Base-by-base conservation (phyloP, 2,797 vertebrate species). In the Argentina silus region DNA sequence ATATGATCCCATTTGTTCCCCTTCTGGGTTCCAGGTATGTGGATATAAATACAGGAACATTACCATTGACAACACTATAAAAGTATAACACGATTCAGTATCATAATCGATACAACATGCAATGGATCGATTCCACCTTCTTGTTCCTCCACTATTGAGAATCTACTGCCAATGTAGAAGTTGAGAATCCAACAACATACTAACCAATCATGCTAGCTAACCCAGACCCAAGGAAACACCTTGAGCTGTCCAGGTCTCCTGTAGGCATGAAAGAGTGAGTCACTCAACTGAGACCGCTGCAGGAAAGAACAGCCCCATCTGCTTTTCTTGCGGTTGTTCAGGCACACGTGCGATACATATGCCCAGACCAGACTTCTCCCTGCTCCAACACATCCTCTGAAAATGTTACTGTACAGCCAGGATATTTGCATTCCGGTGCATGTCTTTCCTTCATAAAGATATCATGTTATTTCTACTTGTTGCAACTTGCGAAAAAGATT, bases 231-330 rank as follows among this genome's bases (percentile, higher is more conserved):
- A 45, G 3, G 4, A 72, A 71, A 73, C 10, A 74, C 50, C 75
- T 15, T 1, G n/a, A 43, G 50, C 61, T 55, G 7, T 15, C 19
- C 61, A 64, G 36, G 74, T 70, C 73, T 73, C 70, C 42, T 48
- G 5, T 8, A 74, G 69, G 76, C 66, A 65, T 76, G 78, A 59
- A 56, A 3, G 69, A 64, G 66, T n/a, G 68, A 75, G 42, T 72
- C 78, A 83, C 21, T 81, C 74, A 72, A 0, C 5, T 60, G 43
- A 61, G 47, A 23, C 42, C 6, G 19, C 6, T 23, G 3, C n/a
- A 48, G 74, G 84, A 81, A 85, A 67, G 21, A 82, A 73, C 75
- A 67, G 78, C 61, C 76, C 73, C 51, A n/a, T 79, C 86, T 87
- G 81, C 70, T 66, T 80, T 70, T 74, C 64, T 36, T 88, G 77